Evolutionary conservation across 2,888 invertebrate genomes (phyloP).

Genomic region (Seira ritae): DNA sequence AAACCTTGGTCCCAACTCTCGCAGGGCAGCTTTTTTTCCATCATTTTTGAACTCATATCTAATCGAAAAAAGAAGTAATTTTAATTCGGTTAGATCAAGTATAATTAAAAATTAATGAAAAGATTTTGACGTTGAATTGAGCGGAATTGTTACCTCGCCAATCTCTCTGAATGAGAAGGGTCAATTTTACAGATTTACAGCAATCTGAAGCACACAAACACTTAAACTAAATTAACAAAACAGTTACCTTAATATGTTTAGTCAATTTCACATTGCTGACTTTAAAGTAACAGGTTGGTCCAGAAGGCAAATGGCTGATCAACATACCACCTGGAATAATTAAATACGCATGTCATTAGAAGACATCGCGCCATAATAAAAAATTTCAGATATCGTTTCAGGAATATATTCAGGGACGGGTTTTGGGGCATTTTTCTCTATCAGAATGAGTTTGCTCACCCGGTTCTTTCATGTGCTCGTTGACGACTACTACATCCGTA

Average conservation of each 20-base stretch:
- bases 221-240: too few species aligned
- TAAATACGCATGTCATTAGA: too few species aligned
- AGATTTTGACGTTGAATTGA: too few species aligned
- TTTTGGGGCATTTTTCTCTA: too few species aligned
- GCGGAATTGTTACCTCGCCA: too few species aligned
- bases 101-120: too few species aligned
- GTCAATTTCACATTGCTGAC: conserved; percentile 94
- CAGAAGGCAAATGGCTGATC: conserved; percentile 94
- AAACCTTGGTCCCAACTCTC: conserved; percentile 98
- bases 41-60: conserved; percentile 91
- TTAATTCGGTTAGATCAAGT: too few species aligned
- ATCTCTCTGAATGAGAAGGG: conserved; percentile 78
- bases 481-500: conserved; percentile 94
- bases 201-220: not conserved
- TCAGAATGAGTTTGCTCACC: conserved; percentile 77
- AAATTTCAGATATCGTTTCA: too few species aligned
- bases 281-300: conserved; percentile 97
- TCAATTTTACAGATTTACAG: too few species aligned
- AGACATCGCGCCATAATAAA: too few species aligned
- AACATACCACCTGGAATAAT: conserved; percentile 86
- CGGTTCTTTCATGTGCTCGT: conserved; percentile 94
- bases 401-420: too few species aligned
- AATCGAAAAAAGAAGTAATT: too few species aligned
- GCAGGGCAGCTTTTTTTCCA: conserved; percentile 81
- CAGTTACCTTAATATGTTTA: conserved; percentile 83